Evolutionary conservation across 2,113 vertebrate species (phyloP).

Genomic region (Nettapus auritus): DNA sequence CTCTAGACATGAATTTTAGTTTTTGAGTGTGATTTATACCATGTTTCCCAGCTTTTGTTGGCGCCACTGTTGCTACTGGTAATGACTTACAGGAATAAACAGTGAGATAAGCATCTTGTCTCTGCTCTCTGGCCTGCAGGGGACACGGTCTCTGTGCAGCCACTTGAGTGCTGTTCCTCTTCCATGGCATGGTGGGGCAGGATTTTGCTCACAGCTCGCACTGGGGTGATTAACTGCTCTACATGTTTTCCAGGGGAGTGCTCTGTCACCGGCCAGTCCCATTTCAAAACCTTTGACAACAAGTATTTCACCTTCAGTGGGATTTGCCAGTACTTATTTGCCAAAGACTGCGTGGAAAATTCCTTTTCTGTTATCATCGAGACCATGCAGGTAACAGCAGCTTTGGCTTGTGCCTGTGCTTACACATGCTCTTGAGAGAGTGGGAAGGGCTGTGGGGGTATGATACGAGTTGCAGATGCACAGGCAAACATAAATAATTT

Average conservation of each 20-base stretch:
- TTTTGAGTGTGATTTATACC: not conserved
- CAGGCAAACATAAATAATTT: constrained; percentile 11
- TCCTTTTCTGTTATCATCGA: constrained; percentile 91
- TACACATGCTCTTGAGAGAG: rapidly evolving
- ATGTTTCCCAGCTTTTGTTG: not conserved
- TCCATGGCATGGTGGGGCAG: not conserved
- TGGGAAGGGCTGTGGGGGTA: not conserved
- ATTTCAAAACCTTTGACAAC: constrained; percentile 96
- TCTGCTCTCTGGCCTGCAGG: not conserved
- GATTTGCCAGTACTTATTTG: constrained; percentile 91
- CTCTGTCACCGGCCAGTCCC: constrained; percentile 92
- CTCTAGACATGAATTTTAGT: not conserved
- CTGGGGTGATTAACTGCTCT: not conserved
- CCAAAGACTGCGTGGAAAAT: constrained; percentile 84
- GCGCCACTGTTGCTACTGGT: not conserved
- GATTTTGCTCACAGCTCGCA: rapidly evolving
- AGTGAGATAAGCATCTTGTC: not conserved
- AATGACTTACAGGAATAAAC: not conserved
- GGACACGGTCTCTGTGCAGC: not conserved
- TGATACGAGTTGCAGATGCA: not conserved
- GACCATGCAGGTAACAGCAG: constrained; percentile 86
- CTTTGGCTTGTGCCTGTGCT: not conserved
- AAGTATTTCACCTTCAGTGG: constrained; percentile 94
- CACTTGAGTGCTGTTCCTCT: not conserved
- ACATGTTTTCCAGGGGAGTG: constrained; percentile 84